Evolutionary conservation across 2,888 invertebrate genomes (phyloP).

Genomic region (Troglohyphantes excavatus): DNA sequence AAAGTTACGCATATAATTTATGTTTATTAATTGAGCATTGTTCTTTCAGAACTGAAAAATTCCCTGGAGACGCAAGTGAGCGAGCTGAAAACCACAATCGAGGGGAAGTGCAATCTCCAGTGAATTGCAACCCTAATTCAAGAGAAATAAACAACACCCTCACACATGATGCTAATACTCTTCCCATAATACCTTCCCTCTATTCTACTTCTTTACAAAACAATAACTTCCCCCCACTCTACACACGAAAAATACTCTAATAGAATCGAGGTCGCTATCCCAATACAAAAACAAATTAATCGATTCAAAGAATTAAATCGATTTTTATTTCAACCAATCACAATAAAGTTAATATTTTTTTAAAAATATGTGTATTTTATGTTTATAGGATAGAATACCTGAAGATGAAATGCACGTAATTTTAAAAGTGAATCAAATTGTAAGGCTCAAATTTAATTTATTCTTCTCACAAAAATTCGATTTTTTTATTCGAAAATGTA

Average conservation of each 20-base stretch:
- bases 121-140: slow-evolving; percentile 30
- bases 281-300: too few relatives aligned
- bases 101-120: slow-evolving; percentile 87
- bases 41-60: slow-evolving; percentile 96
- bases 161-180: not conserved
- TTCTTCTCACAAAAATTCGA: not conserved
- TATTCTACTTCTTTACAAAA: not conserved
- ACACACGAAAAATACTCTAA: not conserved
- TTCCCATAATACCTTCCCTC: not conserved
- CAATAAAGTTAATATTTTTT: too few relatives aligned
- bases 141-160: not conserved
- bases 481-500: too few relatives aligned
- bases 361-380: too few relatives aligned
- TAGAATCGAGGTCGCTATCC: not conserved
- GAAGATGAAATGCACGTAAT: too few relatives aligned
- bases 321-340: too few relatives aligned
- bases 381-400: too few relatives aligned
- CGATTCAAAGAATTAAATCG: too few relatives aligned
- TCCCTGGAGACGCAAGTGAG: slow-evolving; percentile 98
- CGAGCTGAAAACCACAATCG: slow-evolving; percentile 97
- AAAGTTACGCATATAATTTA: too few relatives aligned
- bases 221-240: not conserved
- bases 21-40: too few relatives aligned
- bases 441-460: too few relatives aligned
- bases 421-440: too few relatives aligned